Base-by-base conservation (phyloP, 2,888 invertebrate species). In the Strigamia maritima region DNA sequence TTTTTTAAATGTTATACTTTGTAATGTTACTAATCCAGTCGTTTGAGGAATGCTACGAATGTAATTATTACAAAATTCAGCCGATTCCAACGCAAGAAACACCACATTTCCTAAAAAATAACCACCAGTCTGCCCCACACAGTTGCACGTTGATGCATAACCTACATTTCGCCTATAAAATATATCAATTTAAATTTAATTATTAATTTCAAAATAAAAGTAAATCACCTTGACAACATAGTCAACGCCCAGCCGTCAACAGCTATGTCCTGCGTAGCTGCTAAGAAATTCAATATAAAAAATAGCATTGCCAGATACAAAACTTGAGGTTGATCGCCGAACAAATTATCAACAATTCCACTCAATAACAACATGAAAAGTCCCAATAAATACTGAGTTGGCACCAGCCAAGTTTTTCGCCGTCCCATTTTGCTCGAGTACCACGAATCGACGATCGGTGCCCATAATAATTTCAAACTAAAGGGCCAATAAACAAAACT, bases 181-280 rank as follows among this genome's bases (percentile, higher is more conserved):
- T 24, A 70, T 3, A 28, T 35, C 49, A 40, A 26, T 31, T 14
- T 35, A 8, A 60, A 79, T 16, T 35, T 19, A 74, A 28, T 19
- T 2, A 7, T 28, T 76, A 12, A 7, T 31, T 76, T 12, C 6
- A 35, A 35, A 76, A 35, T 7, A 12, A 4, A 16, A 28, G 10
- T 19, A 76, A 79, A 76, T 79, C 85, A 95, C 91, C 95, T 93
- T 84, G 95, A 94, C 1, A 99, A 88, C 97, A 99, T 99, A 0
- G 98, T 99, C 14, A 99, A 88, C 0, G 99, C 99, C 99, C 99
- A 99, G 26, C 99, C 99, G 88, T 99, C 99, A 0, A 99, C 98
- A 19, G 97, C 98, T 84, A 99, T 98, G 86, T 99, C 99, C 88
- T 99, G 99, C 1, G 99, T 99, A 1, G 99, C 98, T 6, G 98